phyloP scores from a whole-genome alignment of 2,888 invertebrate species.

The Stenolophus ochropezus region DNA sequence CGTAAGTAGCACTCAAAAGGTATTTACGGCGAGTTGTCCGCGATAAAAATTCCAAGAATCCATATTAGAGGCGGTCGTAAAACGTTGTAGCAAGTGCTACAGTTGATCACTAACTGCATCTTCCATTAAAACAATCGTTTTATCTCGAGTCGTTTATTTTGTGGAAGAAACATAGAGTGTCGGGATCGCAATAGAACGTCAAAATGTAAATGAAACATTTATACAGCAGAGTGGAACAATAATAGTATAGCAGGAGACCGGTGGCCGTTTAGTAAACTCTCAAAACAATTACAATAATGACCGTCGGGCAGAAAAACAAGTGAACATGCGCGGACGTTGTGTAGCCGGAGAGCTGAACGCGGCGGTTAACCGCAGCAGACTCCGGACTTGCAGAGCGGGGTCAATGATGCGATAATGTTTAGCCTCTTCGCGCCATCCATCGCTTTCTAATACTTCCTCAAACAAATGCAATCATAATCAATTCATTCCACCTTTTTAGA shows the following conservation, averaged over 20 bases:
- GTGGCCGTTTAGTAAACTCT: slow-evolving; percentile 54
- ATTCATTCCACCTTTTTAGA: not conserved
- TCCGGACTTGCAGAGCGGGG: not conserved
- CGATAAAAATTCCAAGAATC: slow-evolving; percentile 20
- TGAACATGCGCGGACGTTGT: slow-evolving; percentile 4
- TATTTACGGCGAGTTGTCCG: not conserved
- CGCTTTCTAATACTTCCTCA: not conserved
- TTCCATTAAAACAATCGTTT: slow-evolving; percentile 39
- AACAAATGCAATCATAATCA: not conserved
- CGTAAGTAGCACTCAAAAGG: not conserved
- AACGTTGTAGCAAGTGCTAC: slow-evolving; percentile 15
- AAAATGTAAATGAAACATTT: slow-evolving; percentile 59
- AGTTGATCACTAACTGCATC: slow-evolving; percentile 29
- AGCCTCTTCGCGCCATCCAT: not conserved
- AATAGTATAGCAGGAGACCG: slow-evolving; percentile 38
- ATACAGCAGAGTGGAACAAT: slow-evolving; percentile 46
- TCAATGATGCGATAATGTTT: slow-evolving; percentile 22
- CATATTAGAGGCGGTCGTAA: not conserved
- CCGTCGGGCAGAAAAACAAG: slow-evolving; percentile 51
- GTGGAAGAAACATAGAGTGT: slow-evolving; percentile 38
- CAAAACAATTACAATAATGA: slow-evolving; percentile 58
- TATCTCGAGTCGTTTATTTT: slow-evolving; percentile 43
- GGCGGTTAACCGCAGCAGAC: slow-evolving; percentile 47
- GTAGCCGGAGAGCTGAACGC: slow-evolving; percentile 9
- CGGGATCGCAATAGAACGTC: slow-evolving; percentile 48